Base-by-base conservation (phyloP, 2,888 invertebrate genomes). In the Rhagonycha fulva region DNA sequence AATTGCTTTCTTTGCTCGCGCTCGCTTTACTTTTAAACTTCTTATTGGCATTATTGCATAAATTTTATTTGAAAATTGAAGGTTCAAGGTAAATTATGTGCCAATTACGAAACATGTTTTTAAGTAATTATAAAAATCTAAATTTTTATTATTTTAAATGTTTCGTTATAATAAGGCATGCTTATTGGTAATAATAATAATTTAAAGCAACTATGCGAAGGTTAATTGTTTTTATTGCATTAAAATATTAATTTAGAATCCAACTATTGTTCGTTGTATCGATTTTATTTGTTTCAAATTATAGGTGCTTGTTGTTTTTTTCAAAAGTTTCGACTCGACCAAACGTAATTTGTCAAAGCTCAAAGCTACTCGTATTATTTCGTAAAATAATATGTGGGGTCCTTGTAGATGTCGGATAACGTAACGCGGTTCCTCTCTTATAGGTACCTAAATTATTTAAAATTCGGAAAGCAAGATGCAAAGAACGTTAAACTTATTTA, bases 31-130 rank as follows among this genome's bases (percentile, higher is more conserved):
- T 47, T 47, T 47, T 47, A 5, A n/a, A 47, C n/a, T 47, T 23
- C 72, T 60, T 72, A 72, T 68, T 28, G 72, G 61, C 14, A 68
- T 47, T 68, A 72, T 72, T 72, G 72, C 72, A 72, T 72, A 72
- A 72, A 68, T 62, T 72, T 68, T 28, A 68, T 23, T 23, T 66
- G 24, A 66, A 66, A 70, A 70, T 28, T 70, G 10, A 60, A 47
- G 19, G 70, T 61, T 70, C 70, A 61, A 60, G 70, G 47, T 47
- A 70, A 70, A 32, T 70, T 70, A 32, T n/a, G n/a, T 47, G n/a
- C 47, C 47, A n/a, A 47, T 47, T 47, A 47, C 47, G 47, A 47
- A 47, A 47, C 47, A 47, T 9, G 47, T 47, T 47, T 47, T 47
- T 47, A 47, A 47, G 47, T 47, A 47, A 47, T 47, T 47, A 47